These are phyloP conservation scores for Squalus acanthias DNA, from an alignment of 2,797 vertebrate genomes.

Conservation along the genomic window DNA sequence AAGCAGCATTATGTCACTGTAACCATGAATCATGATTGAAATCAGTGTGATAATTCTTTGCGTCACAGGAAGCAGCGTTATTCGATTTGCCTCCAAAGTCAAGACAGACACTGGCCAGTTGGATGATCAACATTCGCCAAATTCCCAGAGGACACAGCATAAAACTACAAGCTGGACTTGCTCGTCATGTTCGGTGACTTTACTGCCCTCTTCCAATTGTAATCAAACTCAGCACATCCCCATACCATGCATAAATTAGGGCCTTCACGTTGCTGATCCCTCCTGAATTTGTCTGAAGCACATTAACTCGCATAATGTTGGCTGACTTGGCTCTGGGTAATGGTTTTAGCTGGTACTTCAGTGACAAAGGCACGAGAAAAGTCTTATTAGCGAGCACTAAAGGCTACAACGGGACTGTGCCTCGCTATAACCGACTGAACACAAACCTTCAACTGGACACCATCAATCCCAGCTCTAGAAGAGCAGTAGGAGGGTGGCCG, in stretches of 20 bases:
- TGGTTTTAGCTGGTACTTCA: too few relatives aligned
- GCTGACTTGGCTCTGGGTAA: neutral
- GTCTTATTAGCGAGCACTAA: too few relatives aligned
- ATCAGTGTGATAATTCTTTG: neutral
- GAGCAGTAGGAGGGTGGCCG: neutral
- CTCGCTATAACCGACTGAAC: neutral
- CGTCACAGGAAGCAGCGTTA: neutral
- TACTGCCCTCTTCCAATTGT: neutral
- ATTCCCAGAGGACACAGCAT: neutral
- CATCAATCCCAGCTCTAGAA: neutral
- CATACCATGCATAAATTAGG: neutral
- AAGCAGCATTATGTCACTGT: neutral
- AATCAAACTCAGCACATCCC: neutral
- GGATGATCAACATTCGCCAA: neutral
- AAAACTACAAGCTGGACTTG: neutral
- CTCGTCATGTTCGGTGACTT: neutral
- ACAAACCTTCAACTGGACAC: neutral
- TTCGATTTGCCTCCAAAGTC: neutral
- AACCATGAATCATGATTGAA: neutral
- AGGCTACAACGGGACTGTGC: neutral
- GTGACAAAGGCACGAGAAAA: neutral
- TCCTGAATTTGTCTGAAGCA: neutral
- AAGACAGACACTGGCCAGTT: neutral
- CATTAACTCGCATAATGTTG: neutral
- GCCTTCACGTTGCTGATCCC: neutral